Evolutionary conservation across 2,888 invertebrate species (phyloP), one percentile per base, ranked within the genome.

Genomic region (Zygothrica quintamaculata): DNA sequence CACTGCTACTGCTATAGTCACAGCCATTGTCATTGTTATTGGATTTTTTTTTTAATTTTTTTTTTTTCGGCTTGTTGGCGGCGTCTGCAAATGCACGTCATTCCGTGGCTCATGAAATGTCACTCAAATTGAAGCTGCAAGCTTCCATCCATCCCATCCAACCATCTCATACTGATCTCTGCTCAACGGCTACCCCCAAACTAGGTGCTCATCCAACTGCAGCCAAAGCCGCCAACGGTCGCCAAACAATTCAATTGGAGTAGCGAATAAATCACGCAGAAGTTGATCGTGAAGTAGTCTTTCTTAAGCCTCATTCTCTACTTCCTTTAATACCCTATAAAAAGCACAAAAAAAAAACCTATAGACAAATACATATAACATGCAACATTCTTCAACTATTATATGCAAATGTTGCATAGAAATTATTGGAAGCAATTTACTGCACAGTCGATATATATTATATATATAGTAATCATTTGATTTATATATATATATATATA

Each of bases 191-290:
- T 71, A 58, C 52, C 50, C n/a, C 62, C 52, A 68, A 52, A 55
- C 70, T 53, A 39, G 47, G 34, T 57, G 68, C 72, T 57, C 46
- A 26, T 46, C 18, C 18, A 22, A 3, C 61, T 36, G 48, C 51
- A 31, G 46, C n/a, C 34, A 43, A 37, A 46, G 42, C 16, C 39
- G 44, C 22, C 48, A 57, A 48, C 29, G 13, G 78, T 84, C 84
- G 88, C 88, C 87, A 89, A 90, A 90, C 91, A 90, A 90, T 90
- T 90, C 90, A 90, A 90, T 90, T 89, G 89, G 88, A 89, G 89
- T 89, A 89, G 89, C 89, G 89, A 89, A 90, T 90, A 90, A 90
- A 90, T 90, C 89, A 90, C 89, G 80, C 75, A 74, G 76, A 69
- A 42, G 46, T 29, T 71, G 71, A 77, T 80, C 81, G 84, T 77